phyloP scores from a whole-genome alignment of 2,113 vertebrate genomes.

The Morone saxatilis region DNA sequence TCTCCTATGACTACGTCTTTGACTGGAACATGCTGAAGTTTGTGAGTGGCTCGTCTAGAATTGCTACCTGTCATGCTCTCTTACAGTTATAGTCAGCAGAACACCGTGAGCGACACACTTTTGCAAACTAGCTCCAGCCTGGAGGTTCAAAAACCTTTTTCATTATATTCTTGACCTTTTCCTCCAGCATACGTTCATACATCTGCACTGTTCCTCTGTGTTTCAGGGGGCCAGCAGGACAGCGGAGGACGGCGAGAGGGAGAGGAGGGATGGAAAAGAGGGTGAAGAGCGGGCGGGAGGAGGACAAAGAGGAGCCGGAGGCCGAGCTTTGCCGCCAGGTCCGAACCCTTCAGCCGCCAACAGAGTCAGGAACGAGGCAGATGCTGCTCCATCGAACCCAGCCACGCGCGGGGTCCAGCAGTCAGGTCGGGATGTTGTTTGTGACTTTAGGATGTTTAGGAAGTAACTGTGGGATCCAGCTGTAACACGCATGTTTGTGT shows the following conservation, averaged over 20 bases:
- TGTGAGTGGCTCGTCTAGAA: constrained; percentile 85
- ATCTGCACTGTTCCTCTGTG: neutral
- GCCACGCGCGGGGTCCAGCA: constrained; percentile 91
- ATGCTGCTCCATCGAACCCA: constrained; percentile 91
- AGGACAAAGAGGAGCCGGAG: constrained; percentile 87
- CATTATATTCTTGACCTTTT: neutral
- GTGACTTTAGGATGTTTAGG: neutral
- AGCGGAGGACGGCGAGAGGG: constrained; percentile 93
- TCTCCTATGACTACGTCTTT: constrained; percentile 98
- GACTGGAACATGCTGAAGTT: constrained; percentile 99
- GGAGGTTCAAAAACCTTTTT: neutral
- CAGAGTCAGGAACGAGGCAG: constrained; percentile 91
- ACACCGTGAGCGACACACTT: neutral
- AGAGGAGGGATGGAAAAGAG: constrained; percentile 90
- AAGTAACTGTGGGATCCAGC: neutral
- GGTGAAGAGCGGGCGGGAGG: constrained; percentile 92
- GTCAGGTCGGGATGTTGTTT: constrained; percentile 66
- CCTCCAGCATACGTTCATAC: neutral
- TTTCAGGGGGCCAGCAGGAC: constrained; percentile 92
- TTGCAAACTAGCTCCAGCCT: neutral
- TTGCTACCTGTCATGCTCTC: too few relatives aligned
- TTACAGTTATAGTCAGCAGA: neutral
- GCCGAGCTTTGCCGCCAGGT: constrained; percentile 84
- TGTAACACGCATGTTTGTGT: neutral
- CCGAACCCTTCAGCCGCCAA: constrained; percentile 89